Evolutionary conservation across 2,888 invertebrate species (phyloP).

Genomic region (Tholera decimalis): DNA sequence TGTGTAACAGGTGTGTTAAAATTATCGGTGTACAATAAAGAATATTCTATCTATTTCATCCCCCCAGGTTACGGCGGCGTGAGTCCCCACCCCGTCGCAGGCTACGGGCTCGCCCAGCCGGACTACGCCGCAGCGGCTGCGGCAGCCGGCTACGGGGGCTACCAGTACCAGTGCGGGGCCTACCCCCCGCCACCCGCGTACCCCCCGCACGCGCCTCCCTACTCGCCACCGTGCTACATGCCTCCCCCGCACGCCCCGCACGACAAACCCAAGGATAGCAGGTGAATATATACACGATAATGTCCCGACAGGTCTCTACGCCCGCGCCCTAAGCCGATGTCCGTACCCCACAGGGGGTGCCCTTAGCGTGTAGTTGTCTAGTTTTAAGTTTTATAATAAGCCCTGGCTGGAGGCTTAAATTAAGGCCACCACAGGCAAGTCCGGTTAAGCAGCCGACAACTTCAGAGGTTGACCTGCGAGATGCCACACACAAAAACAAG

Average conservation of each 20-base stretch:
- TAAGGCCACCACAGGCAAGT: too few species aligned
- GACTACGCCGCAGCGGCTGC: slow-evolving; percentile 95
- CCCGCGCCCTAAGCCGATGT: too few species aligned
- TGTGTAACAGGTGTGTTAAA: too few species aligned
- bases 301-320: slow-evolving; percentile 7
- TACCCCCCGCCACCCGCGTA: slow-evolving; percentile 92
- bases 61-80: slow-evolving; percentile 95
- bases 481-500: too few species aligned
- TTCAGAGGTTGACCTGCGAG: too few species aligned
- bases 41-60: too few species aligned
- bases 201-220: slow-evolving; percentile 93
- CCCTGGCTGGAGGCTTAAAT: too few species aligned
- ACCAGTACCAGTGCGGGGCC: slow-evolving; percentile 90
- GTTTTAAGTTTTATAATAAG: too few species aligned
- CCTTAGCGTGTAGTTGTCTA: too few species aligned
- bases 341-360: too few species aligned
- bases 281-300: slow-evolving; percentile 89
- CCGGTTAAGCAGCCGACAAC: too few species aligned
- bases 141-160: slow-evolving; percentile 92
- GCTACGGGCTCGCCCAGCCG: slow-evolving; percentile 95
- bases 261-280: slow-evolving; percentile 95
- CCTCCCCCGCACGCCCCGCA: slow-evolving; percentile 96
- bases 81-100: slow-evolving; percentile 95
- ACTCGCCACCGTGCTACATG: slow-evolving; percentile 97
- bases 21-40: too few species aligned